Conservation (phyloP, 2,113 vertebrate genomes). For the Ovis aries region DNA sequence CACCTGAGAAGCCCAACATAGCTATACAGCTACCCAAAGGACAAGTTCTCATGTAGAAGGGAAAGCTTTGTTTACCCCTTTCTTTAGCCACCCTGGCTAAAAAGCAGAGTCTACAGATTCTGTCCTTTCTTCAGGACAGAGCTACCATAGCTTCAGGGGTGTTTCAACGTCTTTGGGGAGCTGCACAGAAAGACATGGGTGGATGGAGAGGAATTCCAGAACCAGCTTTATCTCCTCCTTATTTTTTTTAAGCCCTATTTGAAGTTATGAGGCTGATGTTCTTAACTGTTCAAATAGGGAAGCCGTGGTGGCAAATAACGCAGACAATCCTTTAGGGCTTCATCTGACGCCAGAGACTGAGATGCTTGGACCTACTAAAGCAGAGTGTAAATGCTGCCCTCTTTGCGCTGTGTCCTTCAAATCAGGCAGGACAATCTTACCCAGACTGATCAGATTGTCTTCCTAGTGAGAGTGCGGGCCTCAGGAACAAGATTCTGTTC, state of each 20-base stretch:
- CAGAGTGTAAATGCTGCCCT: background rate
- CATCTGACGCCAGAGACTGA: background rate
- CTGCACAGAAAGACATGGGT: background rate
- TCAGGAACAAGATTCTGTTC: background rate
- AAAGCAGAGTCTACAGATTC: background rate
- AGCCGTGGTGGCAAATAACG: background rate
- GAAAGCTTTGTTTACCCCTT: background rate
- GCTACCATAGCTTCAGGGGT: background rate
- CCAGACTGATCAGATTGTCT: background rate
- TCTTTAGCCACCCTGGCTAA: background rate
- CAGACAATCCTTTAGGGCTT: background rate
- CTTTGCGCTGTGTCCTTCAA: background rate
- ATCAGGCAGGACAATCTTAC: background rate
- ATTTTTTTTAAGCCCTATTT: background rate
- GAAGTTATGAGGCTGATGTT: background rate
- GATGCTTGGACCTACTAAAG: background rate
- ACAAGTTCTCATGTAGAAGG: background rate
- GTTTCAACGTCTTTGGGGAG: background rate
- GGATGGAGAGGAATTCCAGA: background rate
- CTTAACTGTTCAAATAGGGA: background rate
- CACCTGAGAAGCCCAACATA: background rate
- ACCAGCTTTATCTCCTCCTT: background rate
- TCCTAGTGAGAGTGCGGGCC: background rate
- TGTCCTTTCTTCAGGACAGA: background rate
- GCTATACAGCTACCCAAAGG: background rate